Evolutionary conservation across 1,140 invertebrate species (phyloP).

Genomic region (Sitophilus oryzae): DNA sequence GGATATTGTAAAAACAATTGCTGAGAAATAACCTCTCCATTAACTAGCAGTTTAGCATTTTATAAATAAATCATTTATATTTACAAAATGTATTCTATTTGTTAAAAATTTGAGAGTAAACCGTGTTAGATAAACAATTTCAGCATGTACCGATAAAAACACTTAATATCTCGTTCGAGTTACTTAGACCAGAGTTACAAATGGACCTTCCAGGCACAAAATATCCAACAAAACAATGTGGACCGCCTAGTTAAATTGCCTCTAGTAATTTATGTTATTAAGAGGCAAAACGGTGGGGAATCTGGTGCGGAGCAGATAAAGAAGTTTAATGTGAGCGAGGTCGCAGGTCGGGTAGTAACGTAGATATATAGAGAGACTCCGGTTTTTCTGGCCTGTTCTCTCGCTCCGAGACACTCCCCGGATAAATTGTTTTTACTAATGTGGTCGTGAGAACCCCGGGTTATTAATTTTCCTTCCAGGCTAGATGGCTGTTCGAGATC

Average conservation of each 20-base stretch:
- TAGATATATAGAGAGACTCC: conserved; percentile 12
- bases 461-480: conserved; percentile 3
- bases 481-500: not conserved
- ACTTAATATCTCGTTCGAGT: no score
- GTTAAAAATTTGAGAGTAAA: no score
- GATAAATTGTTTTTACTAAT: conserved; percentile 19
- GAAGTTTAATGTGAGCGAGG: conserved; percentile 33
- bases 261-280: conserved; percentile 33
- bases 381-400: not conserved
- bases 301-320: conserved; percentile 33
- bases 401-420: conserved; percentile 4
- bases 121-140: no score
- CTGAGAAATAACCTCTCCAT: no score
- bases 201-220: not conserved
- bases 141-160: no score
- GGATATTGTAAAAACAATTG: no score
- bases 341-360: conserved; percentile 20
- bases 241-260: conserved; percentile 23
- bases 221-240: not conserved
- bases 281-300: conserved; percentile 32
- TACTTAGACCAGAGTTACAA: no score
- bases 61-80: no score
- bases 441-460: not conserved
- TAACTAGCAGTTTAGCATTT: no score
- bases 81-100: no score